These are phyloP conservation scores for Procavia capensis DNA, from an alignment of 2,113 vertebrate species.

Conservation along the genomic window DNA sequence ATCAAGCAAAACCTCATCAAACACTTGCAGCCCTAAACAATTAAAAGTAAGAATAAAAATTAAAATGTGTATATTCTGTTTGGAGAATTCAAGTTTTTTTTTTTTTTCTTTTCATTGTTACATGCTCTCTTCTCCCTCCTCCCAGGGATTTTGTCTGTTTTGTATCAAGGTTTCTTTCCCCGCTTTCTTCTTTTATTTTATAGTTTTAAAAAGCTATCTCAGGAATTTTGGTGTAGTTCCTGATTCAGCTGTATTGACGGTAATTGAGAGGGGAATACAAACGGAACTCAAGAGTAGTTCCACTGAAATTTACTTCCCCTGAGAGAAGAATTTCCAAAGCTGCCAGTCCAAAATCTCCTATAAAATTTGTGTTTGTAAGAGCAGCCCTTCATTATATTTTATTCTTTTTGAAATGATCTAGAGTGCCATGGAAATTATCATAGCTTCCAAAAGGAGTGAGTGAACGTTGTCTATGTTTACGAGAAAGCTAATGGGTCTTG, in stretches of 20 bases:
- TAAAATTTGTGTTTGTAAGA: constrained; percentile 70
- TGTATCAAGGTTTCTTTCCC: constrained; percentile 59
- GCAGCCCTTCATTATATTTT: constrained; percentile 67
- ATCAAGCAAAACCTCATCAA: constrained; percentile 30
- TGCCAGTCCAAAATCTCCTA: constrained; percentile 61
- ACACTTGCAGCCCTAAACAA: constrained; percentile 50
- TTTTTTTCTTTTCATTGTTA: constrained; percentile 50
- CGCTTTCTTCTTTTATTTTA: constrained; percentile 72
- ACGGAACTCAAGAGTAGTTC: constrained; percentile 67
- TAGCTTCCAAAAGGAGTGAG: constrained; percentile 49
- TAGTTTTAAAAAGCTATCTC: constrained; percentile 77
- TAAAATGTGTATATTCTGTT: neutral
- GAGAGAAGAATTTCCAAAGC: constrained; percentile 78
- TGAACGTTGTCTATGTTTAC: constrained; percentile 52
- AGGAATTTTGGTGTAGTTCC: constrained; percentile 72
- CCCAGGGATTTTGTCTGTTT: constrained; percentile 43
- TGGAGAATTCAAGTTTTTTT: constrained; percentile 12
- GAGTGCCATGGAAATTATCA: constrained; percentile 57
- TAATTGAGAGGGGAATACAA: constrained; percentile 81
- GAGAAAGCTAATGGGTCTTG: constrained; percentile 54
- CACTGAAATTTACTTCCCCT: constrained; percentile 73
- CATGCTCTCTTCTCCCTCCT: neutral
- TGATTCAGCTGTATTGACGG: constrained; percentile 78
- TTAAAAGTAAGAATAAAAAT: constrained; percentile 24
- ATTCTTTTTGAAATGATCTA: constrained; percentile 70